phyloP scores from a whole-genome alignment of 2,888 invertebrate species.

The Erannis defoliaria region DNA sequence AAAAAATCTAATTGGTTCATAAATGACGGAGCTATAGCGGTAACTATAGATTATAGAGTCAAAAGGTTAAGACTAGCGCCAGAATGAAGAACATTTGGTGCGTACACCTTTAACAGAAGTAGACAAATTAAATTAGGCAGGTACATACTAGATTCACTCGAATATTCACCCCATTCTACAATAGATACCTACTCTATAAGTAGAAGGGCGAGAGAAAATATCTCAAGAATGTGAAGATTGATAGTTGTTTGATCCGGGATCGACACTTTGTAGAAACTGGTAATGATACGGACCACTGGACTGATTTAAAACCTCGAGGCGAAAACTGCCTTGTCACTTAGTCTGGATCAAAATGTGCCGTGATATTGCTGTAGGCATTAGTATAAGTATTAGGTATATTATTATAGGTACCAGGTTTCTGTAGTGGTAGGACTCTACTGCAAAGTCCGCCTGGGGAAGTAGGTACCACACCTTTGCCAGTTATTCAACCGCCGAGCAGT shows the following conservation, averaged over 20 bases:
- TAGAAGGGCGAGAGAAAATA: slow-evolving; percentile 47
- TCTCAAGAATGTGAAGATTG: slow-evolving; percentile 54
- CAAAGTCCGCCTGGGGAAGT: too few relatives aligned
- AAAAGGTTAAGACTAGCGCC: too few relatives aligned
- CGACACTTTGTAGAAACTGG: slow-evolving; percentile 58
- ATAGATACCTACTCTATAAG: slow-evolving; percentile 7
- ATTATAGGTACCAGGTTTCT: too few relatives aligned
- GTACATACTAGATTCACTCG: neutral
- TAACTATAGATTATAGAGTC: too few relatives aligned
- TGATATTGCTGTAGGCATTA: neutral
- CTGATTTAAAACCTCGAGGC: slow-evolving; percentile 56
- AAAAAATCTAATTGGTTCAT: too few relatives aligned
- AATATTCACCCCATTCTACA: neutral
- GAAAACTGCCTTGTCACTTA: slow-evolving; percentile 56
- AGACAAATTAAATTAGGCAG: too few relatives aligned
- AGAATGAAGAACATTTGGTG: too few relatives aligned
- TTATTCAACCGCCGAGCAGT: too few relatives aligned
- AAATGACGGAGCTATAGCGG: too few relatives aligned
- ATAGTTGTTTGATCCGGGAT: slow-evolving; percentile 59
- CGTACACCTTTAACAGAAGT: too few relatives aligned
- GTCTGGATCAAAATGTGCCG: neutral
- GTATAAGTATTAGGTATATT: neutral
- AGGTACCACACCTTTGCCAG: too few relatives aligned
- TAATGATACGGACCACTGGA: slow-evolving; percentile 71
- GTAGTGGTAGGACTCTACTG: too few relatives aligned